Percentiles rank a stretch among this genome's conserved stretches.
phyloP scores from a whole-genome alignment of 2,797 vertebrate species.

The Tachyglossus aculeatus region DNA sequence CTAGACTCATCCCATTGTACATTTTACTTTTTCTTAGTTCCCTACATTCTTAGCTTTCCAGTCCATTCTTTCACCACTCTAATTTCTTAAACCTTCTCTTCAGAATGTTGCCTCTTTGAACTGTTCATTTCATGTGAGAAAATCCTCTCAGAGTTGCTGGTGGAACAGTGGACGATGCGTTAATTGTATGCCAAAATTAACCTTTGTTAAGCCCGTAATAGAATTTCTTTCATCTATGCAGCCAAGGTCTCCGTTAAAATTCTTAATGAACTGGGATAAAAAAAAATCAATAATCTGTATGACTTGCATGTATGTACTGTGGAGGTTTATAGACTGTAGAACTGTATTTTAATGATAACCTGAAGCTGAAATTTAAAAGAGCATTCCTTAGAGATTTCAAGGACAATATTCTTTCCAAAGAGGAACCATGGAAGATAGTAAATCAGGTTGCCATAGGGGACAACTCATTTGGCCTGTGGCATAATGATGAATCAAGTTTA shows the following conservation, averaged over 20 bases:
- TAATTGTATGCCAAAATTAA: slow-evolving; percentile 66
- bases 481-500: slow-evolving; percentile 54
- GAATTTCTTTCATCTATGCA: slow-evolving; percentile 48
- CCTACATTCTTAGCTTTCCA: slow-evolving; percentile 19
- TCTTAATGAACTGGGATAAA: slow-evolving; percentile 54
- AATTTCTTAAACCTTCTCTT: slow-evolving; percentile 41
- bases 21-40: not conserved
- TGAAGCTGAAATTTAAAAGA: slow-evolving; percentile 65
- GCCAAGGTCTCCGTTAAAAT: slow-evolving; percentile 58
- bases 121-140: slow-evolving; percentile 61
- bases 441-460: slow-evolving; percentile 48
- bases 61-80: slow-evolving; percentile 27
- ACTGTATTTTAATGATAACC: slow-evolving; percentile 63
- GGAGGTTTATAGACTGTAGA: slow-evolving; percentile 56
- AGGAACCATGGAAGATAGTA: slow-evolving; percentile 39
- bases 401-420: slow-evolving; percentile 56
- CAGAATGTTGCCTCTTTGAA: slow-evolving; percentile 41
- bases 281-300: slow-evolving; percentile 64
- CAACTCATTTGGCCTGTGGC: slow-evolving; percentile 43
- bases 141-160: slow-evolving; percentile 61
- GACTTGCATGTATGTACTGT: slow-evolving; percentile 50
- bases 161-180: slow-evolving; percentile 57
- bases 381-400: slow-evolving; percentile 58
- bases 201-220: slow-evolving; percentile 63
- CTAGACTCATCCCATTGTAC: not conserved